phyloP scores from a whole-genome alignment of 2,888 invertebrate genomes.

The Myathropa florea region DNA sequence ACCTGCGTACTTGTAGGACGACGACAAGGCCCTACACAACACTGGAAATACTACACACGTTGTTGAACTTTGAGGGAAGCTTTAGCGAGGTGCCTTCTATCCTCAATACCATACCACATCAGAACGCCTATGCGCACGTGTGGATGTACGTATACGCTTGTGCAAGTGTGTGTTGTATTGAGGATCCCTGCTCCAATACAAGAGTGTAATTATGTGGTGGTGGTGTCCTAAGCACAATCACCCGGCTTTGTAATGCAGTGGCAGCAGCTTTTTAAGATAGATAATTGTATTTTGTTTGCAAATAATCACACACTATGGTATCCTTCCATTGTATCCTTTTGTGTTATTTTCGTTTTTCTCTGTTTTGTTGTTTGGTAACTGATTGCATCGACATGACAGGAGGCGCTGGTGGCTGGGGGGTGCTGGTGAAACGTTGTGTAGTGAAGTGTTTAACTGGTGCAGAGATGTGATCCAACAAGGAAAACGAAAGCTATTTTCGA shows the following conservation, averaged over 20 bases:
- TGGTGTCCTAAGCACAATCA: constrained; percentile 68
- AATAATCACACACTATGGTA: constrained; percentile 70
- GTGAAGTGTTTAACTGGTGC: constrained; percentile 68
- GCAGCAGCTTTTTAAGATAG: constrained; percentile 70
- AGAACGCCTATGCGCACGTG: not conserved
- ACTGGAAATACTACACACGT: constrained; percentile 47
- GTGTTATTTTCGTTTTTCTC: constrained; percentile 62
- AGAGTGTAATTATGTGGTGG: constrained; percentile 28
- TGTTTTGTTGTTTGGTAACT: constrained; percentile 68
- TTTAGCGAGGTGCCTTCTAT: constrained; percentile 58
- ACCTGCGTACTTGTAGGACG: constrained; percentile 36
- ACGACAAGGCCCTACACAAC: constrained; percentile 41
- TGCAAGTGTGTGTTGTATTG: not conserved
- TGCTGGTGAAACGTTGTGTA: constrained; percentile 48
- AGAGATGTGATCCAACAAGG: constrained; percentile 66
- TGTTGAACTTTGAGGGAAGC: constrained; percentile 64
- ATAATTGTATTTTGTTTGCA: constrained; percentile 71
- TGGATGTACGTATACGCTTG: not conserved
- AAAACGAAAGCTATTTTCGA: constrained; percentile 62
- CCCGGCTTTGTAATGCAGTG: constrained; percentile 70
- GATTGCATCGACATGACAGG: constrained; percentile 58
- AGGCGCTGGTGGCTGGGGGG: constrained; percentile 6
- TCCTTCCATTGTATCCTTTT: constrained; percentile 68
- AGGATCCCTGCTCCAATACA: not conserved
- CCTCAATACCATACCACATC: not conserved